Conservation (phyloP, 2,888 invertebrate genomes). For the Eilema depressum region DNA sequence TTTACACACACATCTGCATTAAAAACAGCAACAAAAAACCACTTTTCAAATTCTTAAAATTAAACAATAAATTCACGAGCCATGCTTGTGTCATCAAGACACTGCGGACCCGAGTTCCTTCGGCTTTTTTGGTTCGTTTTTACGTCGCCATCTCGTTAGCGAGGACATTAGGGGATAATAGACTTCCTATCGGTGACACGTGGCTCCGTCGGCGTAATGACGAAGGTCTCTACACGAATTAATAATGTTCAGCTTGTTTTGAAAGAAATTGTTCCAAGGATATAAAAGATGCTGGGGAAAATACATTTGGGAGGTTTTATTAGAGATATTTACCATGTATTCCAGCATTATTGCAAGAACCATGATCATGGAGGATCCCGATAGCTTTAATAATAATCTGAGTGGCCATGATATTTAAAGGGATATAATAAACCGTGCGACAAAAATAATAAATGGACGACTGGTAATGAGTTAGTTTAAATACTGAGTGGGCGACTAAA, state of each 20-base stretch:
- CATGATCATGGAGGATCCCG: too few relatives aligned
- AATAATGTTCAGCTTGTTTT: slow-evolving; percentile 31
- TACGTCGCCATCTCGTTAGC: slow-evolving; percentile 54
- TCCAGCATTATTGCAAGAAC: too few relatives aligned
- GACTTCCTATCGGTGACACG: slow-evolving; percentile 59
- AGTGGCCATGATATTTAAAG: too few relatives aligned
- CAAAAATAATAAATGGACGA: too few relatives aligned
- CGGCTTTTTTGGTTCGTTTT: slow-evolving; percentile 48
- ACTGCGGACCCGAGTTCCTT: slow-evolving; percentile 26
- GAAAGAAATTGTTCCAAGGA: slow-evolving; percentile 3
- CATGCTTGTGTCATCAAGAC: slow-evolving; percentile 6
- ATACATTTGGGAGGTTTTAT: too few relatives aligned
- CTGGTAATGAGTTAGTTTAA: too few relatives aligned
- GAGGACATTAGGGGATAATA: slow-evolving; percentile 60
- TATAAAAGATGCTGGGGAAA: neutral
- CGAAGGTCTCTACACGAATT: slow-evolving; percentile 37
- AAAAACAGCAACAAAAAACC: too few relatives aligned
- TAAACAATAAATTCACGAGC: slow-evolving; percentile 11
- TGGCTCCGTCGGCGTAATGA: slow-evolving; percentile 37
- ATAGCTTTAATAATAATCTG: too few relatives aligned
- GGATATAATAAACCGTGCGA: too few relatives aligned
- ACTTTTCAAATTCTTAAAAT: neutral
- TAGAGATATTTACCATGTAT: too few relatives aligned
- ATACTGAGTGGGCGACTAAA: too few relatives aligned
- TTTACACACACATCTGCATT: too few relatives aligned